Base-by-base conservation (phyloP, 2,888 invertebrate species). In the Conistra vaccinii region DNA sequence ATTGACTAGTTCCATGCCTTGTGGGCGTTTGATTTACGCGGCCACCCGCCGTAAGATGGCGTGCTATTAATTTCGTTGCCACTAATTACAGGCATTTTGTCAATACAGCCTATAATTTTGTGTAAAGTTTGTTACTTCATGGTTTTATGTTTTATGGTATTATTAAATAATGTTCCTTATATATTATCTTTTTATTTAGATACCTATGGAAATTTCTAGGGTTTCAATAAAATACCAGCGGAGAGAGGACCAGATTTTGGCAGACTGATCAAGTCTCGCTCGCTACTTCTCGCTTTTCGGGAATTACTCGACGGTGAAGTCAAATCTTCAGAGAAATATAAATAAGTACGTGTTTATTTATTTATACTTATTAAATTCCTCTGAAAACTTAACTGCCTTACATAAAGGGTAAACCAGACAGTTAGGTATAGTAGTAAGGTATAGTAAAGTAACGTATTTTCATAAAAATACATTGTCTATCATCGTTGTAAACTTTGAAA, bases 11-110 rank as follows among this genome's bases (percentile, higher is more conserved):
- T 74, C 69, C 68, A 53, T 68, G 67, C 63, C 58, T 35, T 68
- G 90, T 89, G 87, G 92, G 91, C 89, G 91, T 82, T 85, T 91
- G 90, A 92, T 92, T 91, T 92, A 92, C 86, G 88, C 81, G 85
- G 76, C 88, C 88, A 85, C 90, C 85, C 86, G 83, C 67, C 85
- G 82, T 55, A 58, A 89, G 85, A 89, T 88, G 89, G 86, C 87
- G 84, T 72, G 66, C 67, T 55, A 83, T 81, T 35, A 66, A 85
- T 86, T 80, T 75, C 71, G 65, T 70, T 78, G 73, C 51, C 70
- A 67, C 63, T 87, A 88, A 88, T 85, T 79, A 87, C 61, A 80
- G 74, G 39, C 61, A 79, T 78, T 81, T 62, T 62, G 73, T 73
- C 63, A 80, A 23, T 73, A 66, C 14, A 45, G 48, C 61, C 51